Evolutionary conservation across 2,888 invertebrate species (phyloP).

Genomic region (Nemotelus pantherinus): DNA sequence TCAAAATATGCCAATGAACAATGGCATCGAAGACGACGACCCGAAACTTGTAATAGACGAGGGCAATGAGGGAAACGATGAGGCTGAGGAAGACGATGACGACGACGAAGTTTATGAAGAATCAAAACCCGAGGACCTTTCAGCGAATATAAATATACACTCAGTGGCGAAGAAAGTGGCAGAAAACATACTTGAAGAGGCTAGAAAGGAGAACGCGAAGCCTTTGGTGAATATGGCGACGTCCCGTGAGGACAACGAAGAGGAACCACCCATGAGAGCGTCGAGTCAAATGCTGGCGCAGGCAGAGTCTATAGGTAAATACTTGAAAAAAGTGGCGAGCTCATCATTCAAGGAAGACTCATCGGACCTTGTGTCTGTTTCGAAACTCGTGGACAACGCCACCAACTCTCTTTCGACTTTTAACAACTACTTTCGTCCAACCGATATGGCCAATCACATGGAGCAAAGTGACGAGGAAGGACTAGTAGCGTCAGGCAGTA

Average conservation of each 20-base stretch:
- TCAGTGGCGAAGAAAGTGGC: slow-evolving; percentile 68
- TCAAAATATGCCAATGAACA: slow-evolving; percentile 60
- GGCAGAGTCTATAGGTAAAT: slow-evolving; percentile 63
- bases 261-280: slow-evolving; percentile 66
- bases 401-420: slow-evolving; percentile 69
- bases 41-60: slow-evolving; percentile 64
- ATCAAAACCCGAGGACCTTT: slow-evolving; percentile 53
- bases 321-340: slow-evolving; percentile 62
- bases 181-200: slow-evolving; percentile 67
- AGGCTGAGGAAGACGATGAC: slow-evolving; percentile 53
- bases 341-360: slow-evolving; percentile 67
- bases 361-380: slow-evolving; percentile 80
- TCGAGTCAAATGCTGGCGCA: slow-evolving; percentile 70
- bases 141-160: slow-evolving; percentile 63
- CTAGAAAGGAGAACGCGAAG: background rate
- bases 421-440: slow-evolving; percentile 71
- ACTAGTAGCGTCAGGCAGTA: slow-evolving; percentile 78
- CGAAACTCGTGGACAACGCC: slow-evolving; percentile 80
- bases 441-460: slow-evolving; percentile 61
- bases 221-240: background rate
- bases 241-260: slow-evolving; percentile 64
- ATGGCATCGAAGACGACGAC: slow-evolving; percentile 69
- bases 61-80: slow-evolving; percentile 59
- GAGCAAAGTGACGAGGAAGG: slow-evolving; percentile 76
- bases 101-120: slow-evolving; percentile 54